Percentiles rank a stretch among this genome's conserved stretches.
Evolutionary conservation across 2,113 vertebrate species (phyloP).

Genomic region (Psammodynastes pulverulentus): DNA sequence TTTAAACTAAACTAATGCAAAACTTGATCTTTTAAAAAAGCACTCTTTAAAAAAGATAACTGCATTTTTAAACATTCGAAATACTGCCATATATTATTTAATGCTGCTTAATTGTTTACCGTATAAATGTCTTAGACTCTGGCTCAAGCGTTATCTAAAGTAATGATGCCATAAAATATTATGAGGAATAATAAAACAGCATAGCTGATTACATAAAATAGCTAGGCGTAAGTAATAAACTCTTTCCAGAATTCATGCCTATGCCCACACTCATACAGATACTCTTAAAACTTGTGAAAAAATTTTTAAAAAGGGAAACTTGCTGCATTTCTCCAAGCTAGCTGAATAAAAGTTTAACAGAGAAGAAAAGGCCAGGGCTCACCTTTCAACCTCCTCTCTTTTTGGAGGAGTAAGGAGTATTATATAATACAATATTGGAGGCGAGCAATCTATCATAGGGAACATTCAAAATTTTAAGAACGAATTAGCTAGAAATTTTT

Average conservation of each 20-base stretch:
- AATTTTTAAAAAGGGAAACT: neutral
- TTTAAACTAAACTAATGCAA: neutral
- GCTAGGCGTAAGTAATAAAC: neutral
- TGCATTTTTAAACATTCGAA: neutral
- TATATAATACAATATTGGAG: neutral
- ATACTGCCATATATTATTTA: conserved; percentile 11
- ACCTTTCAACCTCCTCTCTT: neutral
- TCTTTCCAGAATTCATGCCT: neutral
- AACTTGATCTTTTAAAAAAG: neutral
- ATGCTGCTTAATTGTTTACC: neutral
- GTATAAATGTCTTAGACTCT: neutral
- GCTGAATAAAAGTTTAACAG: neutral
- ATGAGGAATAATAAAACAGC: neutral
- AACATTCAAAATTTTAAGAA: neutral
- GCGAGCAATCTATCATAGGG: neutral
- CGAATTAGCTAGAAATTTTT: neutral
- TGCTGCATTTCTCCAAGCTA: neutral
- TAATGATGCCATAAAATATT: neutral
- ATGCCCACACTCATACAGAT: neutral
- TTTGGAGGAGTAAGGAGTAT: neutral
- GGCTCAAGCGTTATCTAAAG: neutral
- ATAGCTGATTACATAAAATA: neutral
- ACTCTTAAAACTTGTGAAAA: neutral
- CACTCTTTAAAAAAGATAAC: neutral
- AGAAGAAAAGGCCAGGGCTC: neutral